These are phyloP conservation scores for Alosa sapidissima DNA, from an alignment of 2,797 vertebrate genomes.

Conservation along the genomic window DNA sequence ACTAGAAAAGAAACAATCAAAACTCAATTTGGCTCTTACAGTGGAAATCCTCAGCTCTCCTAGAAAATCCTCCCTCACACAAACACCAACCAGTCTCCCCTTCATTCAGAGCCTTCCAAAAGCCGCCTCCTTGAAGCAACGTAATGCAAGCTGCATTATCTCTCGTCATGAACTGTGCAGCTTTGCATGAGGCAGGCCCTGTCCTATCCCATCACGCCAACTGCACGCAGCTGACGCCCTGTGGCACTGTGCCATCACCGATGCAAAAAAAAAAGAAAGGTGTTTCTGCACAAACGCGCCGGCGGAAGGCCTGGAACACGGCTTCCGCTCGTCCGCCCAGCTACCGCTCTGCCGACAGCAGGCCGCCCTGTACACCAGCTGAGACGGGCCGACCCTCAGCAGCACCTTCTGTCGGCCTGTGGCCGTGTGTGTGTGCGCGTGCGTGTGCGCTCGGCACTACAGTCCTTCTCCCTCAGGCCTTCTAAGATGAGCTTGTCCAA, in stretches of 20 bases:
- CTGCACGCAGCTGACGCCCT: not conserved
- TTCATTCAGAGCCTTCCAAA: not conserved
- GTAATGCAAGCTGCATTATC: not conserved
- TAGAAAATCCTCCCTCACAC: not conserved
- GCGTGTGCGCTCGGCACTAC: not conserved
- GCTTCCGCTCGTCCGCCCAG: not conserved
- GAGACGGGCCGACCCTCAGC: not conserved
- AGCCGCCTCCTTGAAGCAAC: not conserved
- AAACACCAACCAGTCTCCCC: not conserved
- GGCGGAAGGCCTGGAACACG: not conserved
- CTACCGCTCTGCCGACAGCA: not conserved
- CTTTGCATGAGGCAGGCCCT: not conserved
- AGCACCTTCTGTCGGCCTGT: slow-evolving; percentile 5
- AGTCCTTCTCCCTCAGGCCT: not conserved
- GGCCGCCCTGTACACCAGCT: not conserved
- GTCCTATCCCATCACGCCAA: not conserved
- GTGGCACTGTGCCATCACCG: slow-evolving; percentile 3
- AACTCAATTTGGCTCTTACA: too few relatives aligned
- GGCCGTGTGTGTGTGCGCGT: not conserved
- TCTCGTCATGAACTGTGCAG: not conserved
- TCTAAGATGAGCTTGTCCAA: not conserved
- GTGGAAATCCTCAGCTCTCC: not conserved
- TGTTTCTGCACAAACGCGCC: not conserved
- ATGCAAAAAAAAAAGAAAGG: not conserved
- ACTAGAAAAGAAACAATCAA: too few relatives aligned